These are phyloP conservation scores for Atherinomorus stipes DNA, from an alignment of 2,113 vertebrate species.

Conservation along the genomic window DNA sequence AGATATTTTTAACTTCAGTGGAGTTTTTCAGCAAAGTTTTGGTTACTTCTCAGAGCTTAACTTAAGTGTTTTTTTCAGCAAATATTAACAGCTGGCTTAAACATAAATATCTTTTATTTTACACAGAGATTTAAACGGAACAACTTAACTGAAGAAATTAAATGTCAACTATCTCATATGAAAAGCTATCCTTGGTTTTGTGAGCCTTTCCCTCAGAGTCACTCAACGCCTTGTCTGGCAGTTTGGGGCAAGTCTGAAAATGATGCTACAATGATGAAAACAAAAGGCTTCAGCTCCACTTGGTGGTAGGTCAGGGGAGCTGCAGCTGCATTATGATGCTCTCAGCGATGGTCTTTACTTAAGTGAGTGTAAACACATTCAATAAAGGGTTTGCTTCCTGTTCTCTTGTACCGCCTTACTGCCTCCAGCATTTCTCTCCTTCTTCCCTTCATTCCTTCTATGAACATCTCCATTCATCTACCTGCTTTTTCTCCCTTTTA, in stretches of 20 bases:
- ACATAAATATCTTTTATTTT: too few species aligned
- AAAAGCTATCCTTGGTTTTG: neutral
- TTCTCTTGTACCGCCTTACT: neutral
- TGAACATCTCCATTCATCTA: neutral
- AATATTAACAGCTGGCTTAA: neutral
- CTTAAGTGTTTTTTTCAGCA: neutral
- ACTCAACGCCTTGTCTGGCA: slow-evolving; percentile 12
- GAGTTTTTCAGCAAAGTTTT: neutral
- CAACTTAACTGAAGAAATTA: too few species aligned
- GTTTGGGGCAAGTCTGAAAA: neutral
- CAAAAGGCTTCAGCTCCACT: slow-evolving; percentile 48
- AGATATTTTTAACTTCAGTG: neutral
- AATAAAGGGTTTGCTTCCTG: slow-evolving; percentile 22
- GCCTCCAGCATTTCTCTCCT: slow-evolving; percentile 9
- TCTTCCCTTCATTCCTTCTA: neutral
- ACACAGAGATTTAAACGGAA: neutral
- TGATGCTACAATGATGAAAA: slow-evolving; percentile 45
- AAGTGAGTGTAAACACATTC: slow-evolving; percentile 13
- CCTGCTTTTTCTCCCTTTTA: neutral
- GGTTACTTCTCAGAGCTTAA: neutral
- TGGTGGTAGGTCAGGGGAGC: slow-evolving; percentile 27
- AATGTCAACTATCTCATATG: neutral
- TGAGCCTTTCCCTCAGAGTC: neutral
- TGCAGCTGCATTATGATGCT: slow-evolving; percentile 8
- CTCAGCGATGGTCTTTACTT: slow-evolving; percentile 37